Conservation (phyloP, 2,113 vertebrate species). For the Labeo catla region DNA sequence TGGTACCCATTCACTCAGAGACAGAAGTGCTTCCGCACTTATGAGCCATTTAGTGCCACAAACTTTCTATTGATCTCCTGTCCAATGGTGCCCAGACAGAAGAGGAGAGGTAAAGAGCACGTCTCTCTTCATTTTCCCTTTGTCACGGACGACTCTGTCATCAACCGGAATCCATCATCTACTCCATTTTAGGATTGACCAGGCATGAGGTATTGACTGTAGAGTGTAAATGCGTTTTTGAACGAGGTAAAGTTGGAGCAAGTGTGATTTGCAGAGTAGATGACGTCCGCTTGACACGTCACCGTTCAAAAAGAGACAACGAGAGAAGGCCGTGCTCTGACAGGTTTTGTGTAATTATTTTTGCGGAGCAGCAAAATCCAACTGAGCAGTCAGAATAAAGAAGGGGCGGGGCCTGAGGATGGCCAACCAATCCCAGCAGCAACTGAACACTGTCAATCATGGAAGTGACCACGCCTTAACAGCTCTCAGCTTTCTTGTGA, state of each 20-base stretch:
- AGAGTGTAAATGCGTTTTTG: conserved; percentile 35
- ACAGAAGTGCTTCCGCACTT: conserved; percentile 35
- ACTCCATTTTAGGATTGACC: conserved; percentile 28
- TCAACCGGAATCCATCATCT: neutral
- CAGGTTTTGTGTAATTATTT: conserved; percentile 48
- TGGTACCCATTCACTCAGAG: conserved; percentile 32
- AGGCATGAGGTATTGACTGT: conserved; percentile 43
- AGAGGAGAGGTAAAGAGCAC: conserved; percentile 42
- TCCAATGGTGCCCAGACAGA: conserved; percentile 34
- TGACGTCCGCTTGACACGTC: neutral
- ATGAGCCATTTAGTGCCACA: conserved; percentile 27
- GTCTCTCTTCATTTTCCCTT: conserved; percentile 42
- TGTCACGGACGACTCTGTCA: conserved; percentile 24
- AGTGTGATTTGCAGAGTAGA: conserved; percentile 34
- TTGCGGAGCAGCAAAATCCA: conserved; percentile 61
- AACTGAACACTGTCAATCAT: conserved; percentile 60
- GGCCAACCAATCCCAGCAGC: conserved; percentile 61
- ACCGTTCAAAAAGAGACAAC: conserved; percentile 32
- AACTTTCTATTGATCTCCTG: conserved; percentile 33
- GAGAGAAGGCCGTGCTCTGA: conserved; percentile 41
- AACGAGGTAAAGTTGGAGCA: conserved; percentile 24
- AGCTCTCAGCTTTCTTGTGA: conserved; percentile 53
- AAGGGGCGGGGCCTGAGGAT: conserved; percentile 51
- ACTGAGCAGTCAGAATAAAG: conserved; percentile 57
- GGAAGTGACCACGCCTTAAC: conserved; percentile 58